Percentiles rank a stretch among this genome's conserved stretches.
Conservation (phyloP, 2,113 vertebrate genomes). For the Heterotis niloticus region DNA sequence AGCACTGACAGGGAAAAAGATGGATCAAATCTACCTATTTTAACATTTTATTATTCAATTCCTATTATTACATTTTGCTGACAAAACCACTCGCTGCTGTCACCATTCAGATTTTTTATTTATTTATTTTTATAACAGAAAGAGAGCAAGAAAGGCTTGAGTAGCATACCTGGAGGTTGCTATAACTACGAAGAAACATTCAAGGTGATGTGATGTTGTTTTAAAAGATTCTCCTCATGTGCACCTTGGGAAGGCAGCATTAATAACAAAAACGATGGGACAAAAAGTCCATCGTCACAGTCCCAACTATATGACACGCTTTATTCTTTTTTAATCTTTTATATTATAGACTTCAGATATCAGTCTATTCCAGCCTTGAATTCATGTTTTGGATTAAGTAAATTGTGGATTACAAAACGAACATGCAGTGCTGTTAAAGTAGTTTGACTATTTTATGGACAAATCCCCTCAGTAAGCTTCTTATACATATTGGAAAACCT, state of each 20-base stretch:
- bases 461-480: not conserved
- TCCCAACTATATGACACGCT: not conserved
- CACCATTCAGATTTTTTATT: too few relatives aligned
- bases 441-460: slow-evolving; percentile 5
- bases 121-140: too few relatives aligned
- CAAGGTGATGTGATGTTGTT: not conserved
- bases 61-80: too few relatives aligned
- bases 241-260: not conserved
- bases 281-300: not conserved
- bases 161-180: not conserved
- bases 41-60: too few relatives aligned
- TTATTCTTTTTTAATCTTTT: not conserved
- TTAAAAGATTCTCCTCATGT: not conserved
- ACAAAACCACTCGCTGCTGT: too few relatives aligned
- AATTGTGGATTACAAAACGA: not conserved
- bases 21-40: too few relatives aligned
- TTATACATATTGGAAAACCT: not conserved
- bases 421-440: not conserved
- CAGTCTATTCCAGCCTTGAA: not conserved
- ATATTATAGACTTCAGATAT: not conserved
- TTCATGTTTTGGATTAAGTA: not conserved
- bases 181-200: slow-evolving; percentile 13
- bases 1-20: too few relatives aligned
- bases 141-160: not conserved
- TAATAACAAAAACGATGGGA: not conserved